Base-by-base conservation (phyloP, 2,797 vertebrate species). In the Anguilla marmorata region DNA sequence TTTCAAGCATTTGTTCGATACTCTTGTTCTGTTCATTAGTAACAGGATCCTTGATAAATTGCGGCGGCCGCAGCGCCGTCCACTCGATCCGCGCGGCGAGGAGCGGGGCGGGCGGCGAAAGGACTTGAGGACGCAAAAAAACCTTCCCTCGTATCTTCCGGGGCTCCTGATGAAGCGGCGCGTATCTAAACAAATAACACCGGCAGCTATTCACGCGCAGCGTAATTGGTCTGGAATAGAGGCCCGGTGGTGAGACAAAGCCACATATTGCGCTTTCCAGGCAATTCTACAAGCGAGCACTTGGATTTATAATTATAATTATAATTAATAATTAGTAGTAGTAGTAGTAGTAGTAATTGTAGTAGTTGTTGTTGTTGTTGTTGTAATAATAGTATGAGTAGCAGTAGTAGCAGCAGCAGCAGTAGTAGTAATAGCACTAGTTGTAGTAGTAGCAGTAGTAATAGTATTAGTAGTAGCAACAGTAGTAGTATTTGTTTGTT, bases 1-100 rank as follows among this genome's bases (percentile, higher is more conserved):
- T 90, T 89, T 88, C 85, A 87, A 89, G 86, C 90, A 91, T 91
- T 91, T 91, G 90, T 90, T 91, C 90, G 87, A 91, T 90, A 90
- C 86, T 66, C 88, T 87, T 90, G 90, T 90, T 91, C 89, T 88
- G 84, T 90, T 90, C 89, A 90, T 91, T 89, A 91, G 90, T 69
- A 91, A 91, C 88, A 88, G 89, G 90, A 90, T 91, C 87, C 82
- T 84, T 86, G 90, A 91, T 89, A 85, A 91, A 89, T 85, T 87
- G 86, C 86, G 21, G 85, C 33, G 80, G 86, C 84, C 79, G 45
- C 69, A n/a, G 85, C 48, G 72, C 86, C 66, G 79, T 85, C 85
- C 72, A 87, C 87, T 90, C 88, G 27, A 84, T 86, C 87, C 63
- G 66, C 48, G 24, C 54, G 82, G n/a, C 16, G 37, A 48, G 86